phyloP scores from a whole-genome alignment of 2,113 vertebrate species.

The Tricholaema leucomelas region DNA sequence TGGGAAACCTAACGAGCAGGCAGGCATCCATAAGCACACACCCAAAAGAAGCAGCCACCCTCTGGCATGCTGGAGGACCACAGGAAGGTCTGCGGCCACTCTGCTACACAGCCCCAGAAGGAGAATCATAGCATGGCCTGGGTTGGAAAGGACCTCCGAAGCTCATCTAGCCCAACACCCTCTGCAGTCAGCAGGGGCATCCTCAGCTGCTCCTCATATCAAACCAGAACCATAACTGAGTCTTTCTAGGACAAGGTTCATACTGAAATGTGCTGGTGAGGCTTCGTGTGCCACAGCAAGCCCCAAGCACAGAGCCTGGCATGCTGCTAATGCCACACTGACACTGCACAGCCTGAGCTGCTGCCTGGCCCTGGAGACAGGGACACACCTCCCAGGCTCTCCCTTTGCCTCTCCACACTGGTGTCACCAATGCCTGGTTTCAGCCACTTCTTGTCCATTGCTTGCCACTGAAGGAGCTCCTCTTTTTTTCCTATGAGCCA shows the following conservation, averaged over 20 bases:
- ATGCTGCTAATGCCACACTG: accelerated
- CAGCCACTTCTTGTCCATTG: accelerated
- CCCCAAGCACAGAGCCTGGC: accelerated
- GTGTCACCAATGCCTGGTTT: not conserved
- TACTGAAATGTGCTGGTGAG: not conserved
- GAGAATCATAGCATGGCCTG: not conserved
- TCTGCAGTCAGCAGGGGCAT: too few relatives aligned
- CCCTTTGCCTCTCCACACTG: not conserved
- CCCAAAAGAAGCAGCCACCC: not conserved
- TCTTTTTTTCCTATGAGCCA: not conserved
- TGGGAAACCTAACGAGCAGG: not conserved
- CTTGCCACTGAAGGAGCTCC: not conserved
- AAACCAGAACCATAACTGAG: not conserved
- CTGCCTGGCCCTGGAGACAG: not conserved
- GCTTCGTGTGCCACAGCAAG: too few relatives aligned
- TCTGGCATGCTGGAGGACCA: not conserved
- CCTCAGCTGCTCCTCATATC: not conserved
- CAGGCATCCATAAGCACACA: not conserved
- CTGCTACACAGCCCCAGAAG: accelerated
- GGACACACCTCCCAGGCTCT: not conserved
- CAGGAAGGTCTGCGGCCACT: not conserved
- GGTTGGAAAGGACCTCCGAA: too few relatives aligned
- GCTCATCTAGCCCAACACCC: too few relatives aligned
- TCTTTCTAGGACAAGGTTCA: not conserved
- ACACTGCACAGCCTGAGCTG: not conserved